Evolutionary conservation across 2,888 invertebrate genomes (phyloP).

Genomic region (Zhuqinia jingwanae): DNA sequence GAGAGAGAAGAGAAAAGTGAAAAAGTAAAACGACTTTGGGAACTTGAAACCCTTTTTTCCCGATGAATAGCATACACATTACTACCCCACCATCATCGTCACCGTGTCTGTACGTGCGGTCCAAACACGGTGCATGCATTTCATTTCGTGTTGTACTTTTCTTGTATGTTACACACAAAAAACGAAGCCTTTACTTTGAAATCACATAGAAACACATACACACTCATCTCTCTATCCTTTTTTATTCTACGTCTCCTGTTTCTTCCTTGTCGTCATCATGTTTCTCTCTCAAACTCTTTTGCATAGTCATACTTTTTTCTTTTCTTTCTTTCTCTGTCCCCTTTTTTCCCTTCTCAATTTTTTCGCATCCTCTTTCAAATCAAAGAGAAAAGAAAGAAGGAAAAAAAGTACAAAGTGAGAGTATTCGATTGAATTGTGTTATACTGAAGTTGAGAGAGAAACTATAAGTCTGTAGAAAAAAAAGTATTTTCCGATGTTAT

Average conservation of each 20-base stretch:
- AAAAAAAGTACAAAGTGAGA: constrained; percentile 58
- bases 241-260: constrained; percentile 28
- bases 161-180: neutral
- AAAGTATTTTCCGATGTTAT: constrained; percentile 1
- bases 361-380: constrained; percentile 43
- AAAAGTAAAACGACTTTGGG: constrained; percentile 41
- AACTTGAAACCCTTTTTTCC: constrained; percentile 47
- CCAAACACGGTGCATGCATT: constrained; percentile 25
- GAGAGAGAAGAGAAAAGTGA: constrained; percentile 35
- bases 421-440: constrained; percentile 61
- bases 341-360: neutral
- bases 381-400: constrained; percentile 31
- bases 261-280: constrained; percentile 46
- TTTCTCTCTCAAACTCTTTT: constrained; percentile 52
- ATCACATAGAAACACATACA: neutral
- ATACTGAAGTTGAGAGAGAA: constrained; percentile 23
- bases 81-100: neutral
- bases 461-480: neutral
- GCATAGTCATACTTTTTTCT: constrained; percentile 39
- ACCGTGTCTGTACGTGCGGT: constrained; percentile 22
- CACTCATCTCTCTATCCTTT: neutral
- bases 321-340: constrained; percentile 8
- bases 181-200: neutral
- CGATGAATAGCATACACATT: constrained; percentile 48
- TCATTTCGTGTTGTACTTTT: constrained; percentile 2